Evolutionary conservation across 2,113 vertebrate genomes (phyloP), one percentile per base, ranked within the genome.

Genomic region (Cynopterus brachyotis): DNA sequence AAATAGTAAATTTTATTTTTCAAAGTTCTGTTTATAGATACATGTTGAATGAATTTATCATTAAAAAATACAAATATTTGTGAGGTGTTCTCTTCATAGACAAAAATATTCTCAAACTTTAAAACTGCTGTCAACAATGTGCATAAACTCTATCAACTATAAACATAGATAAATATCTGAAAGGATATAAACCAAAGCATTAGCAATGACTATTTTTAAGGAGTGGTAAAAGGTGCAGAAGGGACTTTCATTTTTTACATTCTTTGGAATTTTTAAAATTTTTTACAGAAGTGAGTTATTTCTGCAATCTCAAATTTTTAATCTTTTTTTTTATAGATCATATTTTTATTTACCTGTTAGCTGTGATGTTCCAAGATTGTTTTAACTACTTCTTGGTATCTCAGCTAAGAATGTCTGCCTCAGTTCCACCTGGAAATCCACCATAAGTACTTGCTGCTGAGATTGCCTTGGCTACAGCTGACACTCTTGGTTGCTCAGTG

Each of bases 351-450:
- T 45, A 78, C 22, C 42, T 67, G 45, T 66, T 16, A 89, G 67
- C 90, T 87, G 30, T 4, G 42, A 84, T 86, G 17, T 59, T 89
- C 30, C 28, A 60, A 12, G 64, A 89, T 50, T 37, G 37, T 32
- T 95, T 96, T 93, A 91, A 82, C 82, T 55, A 45, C 86, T 67
- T 89, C 94, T 93, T 60, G 72, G 82, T 50, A 67, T 95, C 92
- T 97, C 89, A 73, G 72, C 72, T 86, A 97, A 86, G 55, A 97
- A 96, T 0, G 53, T 45, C 40, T 96, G 89, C 35, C 83, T 96
- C 40, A 82, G 78, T 37, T 96, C 84, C 24, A 78, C 84, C 50
- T 97, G 94, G 84, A 95, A 97, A 73, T 96, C 87, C 73, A 95
- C 72, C 66, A 91, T 67, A 92, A 67, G 73, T 59, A 45, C 24